These are phyloP conservation scores for Ichneumoninae sp. DNA, from an alignment of 2,888 invertebrate species.

Conservation along the genomic window DNA sequence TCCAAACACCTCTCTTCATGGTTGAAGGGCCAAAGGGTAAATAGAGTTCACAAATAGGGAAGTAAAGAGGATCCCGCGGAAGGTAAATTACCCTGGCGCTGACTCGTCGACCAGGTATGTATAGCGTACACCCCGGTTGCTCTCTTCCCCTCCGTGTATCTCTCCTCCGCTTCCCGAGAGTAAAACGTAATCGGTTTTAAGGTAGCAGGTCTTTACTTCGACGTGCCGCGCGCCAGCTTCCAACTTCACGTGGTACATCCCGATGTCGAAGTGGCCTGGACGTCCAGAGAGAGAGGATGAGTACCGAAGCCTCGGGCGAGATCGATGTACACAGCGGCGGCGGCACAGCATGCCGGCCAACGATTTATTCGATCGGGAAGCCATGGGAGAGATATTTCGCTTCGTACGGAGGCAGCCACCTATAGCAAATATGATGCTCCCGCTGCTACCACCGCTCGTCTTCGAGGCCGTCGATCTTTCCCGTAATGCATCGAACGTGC, in stretches of 20 bases:
- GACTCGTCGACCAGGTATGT: slow-evolving; percentile 42
- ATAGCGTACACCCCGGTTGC: background rate
- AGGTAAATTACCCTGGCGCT: slow-evolving; percentile 63
- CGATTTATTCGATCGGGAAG: slow-evolving; percentile 62
- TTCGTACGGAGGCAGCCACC: slow-evolving; percentile 22
- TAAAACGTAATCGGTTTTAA: slow-evolving; percentile 59
- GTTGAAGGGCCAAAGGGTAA: slow-evolving; percentile 56
- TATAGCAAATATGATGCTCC: slow-evolving; percentile 32
- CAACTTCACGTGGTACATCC: slow-evolving; percentile 43
- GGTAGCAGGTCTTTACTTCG: slow-evolving; percentile 57
- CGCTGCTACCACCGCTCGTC: slow-evolving; percentile 41
- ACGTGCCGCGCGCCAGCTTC: slow-evolving; percentile 63
- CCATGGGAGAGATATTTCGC: slow-evolving; percentile 56
- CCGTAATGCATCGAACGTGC: slow-evolving; percentile 66
- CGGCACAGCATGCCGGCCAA: slow-evolving; percentile 38
- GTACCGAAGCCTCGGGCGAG: slow-evolving; percentile 57
- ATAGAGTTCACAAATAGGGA: slow-evolving; percentile 47
- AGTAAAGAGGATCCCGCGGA: slow-evolving; percentile 32
- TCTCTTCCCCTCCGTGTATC: background rate
- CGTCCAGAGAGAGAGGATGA: slow-evolving; percentile 21
- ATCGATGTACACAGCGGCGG: slow-evolving; percentile 55
- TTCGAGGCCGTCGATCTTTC: slow-evolving; percentile 58
- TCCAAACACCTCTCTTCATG: slow-evolving; percentile 21
- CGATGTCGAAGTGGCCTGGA: slow-evolving; percentile 21
- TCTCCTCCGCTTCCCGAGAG: slow-evolving; percentile 21